Evolutionary conservation across 2,888 invertebrate genomes (phyloP), one percentile per base, ranked within the genome.

Genomic region (Tetropium fuscum): DNA sequence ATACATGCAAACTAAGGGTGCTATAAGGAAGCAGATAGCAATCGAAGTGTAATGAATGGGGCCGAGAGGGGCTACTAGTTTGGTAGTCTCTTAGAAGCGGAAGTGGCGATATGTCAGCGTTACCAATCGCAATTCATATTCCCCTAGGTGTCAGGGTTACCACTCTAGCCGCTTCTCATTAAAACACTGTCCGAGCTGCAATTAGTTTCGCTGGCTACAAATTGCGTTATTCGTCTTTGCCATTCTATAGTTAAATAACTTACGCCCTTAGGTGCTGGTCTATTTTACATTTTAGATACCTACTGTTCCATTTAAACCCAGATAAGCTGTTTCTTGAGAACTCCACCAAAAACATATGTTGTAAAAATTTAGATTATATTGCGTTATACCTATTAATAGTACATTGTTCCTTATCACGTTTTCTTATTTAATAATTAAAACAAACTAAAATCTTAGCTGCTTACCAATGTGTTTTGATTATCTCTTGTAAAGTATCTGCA

Each of bases 181-280:
- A 82, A 82, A 82, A 82, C 80, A 80, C 80, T 81, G 82, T 82
- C 82, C 82, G 77, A 76, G 81, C 80, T 77, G 77, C 81, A 80
- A 82, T 82, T 82, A 82, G 81, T 82, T 80, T 78, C 76, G 74
- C 76, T 71, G 77, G 70, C 75, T 80, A 81, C 82, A 82, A 82
- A 82, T 82, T 81, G 80, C 81, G 80, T 81, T 81, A 81, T 82
- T 80, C 80, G 81, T 82, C 82, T 81, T 81, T 81, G 81, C 81
- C 81, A 81, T 67, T 69, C 64, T 63, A 61, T 68, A 70, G 71
- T 73, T 73, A 70, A 73, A 73, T 71, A 70, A 72, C 71, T 70
- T 69, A 67, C 67, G 49, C 49, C 57, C 58, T 49, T 53, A 58
- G 60, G 65, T 64, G 58, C 32, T 55, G 53, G 47, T 25, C 38